These are phyloP conservation scores for Psittacus erithacus DNA, from an alignment of 2,113 vertebrate genomes.

Conservation along the genomic window DNA sequence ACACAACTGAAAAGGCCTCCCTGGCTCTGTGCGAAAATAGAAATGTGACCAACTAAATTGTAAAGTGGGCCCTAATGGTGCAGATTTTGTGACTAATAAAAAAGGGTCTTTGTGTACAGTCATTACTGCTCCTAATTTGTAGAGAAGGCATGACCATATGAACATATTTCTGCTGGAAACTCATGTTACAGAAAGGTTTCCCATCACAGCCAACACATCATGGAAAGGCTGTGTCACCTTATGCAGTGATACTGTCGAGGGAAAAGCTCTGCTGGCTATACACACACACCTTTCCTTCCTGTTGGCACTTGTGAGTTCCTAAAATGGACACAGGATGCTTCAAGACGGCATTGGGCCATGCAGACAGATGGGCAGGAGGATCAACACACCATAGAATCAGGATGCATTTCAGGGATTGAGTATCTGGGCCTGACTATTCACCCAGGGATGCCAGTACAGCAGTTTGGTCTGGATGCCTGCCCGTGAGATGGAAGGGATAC, in stretches of 20 bases:
- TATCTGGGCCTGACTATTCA: not conserved
- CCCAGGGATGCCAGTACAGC: not conserved
- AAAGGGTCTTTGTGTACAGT: not conserved
- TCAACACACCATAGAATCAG: not conserved
- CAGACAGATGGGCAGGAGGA: constrained; percentile 31
- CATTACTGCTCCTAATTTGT: not conserved
- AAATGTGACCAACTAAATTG: not conserved
- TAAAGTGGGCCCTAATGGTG: not conserved
- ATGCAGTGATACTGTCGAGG: not conserved
- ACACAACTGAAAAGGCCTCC: not conserved
- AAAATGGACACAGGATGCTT: not conserved
- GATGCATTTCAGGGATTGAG: not conserved
- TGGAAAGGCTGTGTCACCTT: not conserved
- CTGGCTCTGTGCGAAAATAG: not conserved
- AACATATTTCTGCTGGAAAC: not conserved
- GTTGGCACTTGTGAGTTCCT: not conserved
- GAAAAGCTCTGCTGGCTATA: not conserved
- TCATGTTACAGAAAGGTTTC: not conserved
- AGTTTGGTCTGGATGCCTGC: not conserved
- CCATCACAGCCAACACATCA: rapidly evolving
- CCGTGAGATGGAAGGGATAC: not conserved
- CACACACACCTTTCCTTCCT: not conserved
- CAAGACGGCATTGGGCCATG: constrained; percentile 12
- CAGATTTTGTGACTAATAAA: not conserved
- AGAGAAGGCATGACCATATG: not conserved